Evolutionary conservation across 2,888 invertebrate genomes (phyloP), one percentile per base, ranked within the genome.

Genomic region (Amphipoea lucens): DNA sequence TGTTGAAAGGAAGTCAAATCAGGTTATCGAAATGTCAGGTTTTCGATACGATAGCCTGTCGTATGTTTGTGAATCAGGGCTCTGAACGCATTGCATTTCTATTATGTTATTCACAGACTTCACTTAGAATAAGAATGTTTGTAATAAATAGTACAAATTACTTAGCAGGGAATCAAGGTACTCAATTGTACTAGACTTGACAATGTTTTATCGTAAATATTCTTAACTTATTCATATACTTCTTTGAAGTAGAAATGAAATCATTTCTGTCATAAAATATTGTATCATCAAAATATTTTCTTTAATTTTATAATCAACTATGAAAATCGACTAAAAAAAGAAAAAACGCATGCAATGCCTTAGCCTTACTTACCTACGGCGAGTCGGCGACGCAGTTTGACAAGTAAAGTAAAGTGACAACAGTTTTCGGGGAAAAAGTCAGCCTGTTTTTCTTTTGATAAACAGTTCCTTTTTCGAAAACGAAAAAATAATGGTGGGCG

Each of bases 401-500:
- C 89, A 90, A 73, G 36, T 6, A 12, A 60, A 81, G 79, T 79
- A 90, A 89, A 81, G 79, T 79, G 90, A 89, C 87, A 91, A 87
- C 91, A 90, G 90, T 91, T 92, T 92, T 92, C 88, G 90, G 91
- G 90, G 93, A 89, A 92, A 91, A 92, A 92, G 91, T 93, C 95
- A 93, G 93, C 91, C 95, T 96, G 96, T 94, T 96, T 96, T 95
- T 94, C 90, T 94, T 95, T 96, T 95, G 90, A 90, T 93, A 94
- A 94, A 95, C 92, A 95, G 92, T 96, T 96, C 96, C 90, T 93
- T 95, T 96, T 96, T 96, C 93, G 94, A 96, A 96, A 94, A 94
- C 92, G 87, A 88, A 89, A 94, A 94, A 94, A 97, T 94, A 95
- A 97, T 97, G 97, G 97, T 97, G 95, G 97, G 97, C 96, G 97